A percentile compares a stretch with the other conserved stretches of the same genome.
Evolutionary conservation across 2,797 vertebrate genomes (phyloP).

Genomic region (Coreius guichenoti): DNA sequence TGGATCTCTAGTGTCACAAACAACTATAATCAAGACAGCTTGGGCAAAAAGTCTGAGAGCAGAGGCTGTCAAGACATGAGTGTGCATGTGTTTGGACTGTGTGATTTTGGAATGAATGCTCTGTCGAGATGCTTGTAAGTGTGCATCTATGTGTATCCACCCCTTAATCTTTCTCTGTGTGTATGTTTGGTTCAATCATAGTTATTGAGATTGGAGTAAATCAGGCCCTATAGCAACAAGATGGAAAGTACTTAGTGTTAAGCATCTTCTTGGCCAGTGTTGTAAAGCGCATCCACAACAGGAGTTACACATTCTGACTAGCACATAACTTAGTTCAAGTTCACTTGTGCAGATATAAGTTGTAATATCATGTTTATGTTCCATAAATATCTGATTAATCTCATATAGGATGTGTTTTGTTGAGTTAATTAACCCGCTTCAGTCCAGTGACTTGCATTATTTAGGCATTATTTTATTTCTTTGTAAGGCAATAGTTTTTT

Average conservation of each 20-base stretch:
- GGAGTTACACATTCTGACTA: background rate
- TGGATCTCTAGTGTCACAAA: conserved; percentile 61
- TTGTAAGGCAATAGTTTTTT: background rate
- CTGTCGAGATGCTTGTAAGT: background rate
- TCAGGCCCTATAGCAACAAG: background rate
- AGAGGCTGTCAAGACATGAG: conserved; percentile 24
- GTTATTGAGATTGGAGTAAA: conserved; percentile 28
- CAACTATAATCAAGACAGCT: conserved; percentile 69
- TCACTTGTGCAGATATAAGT: background rate
- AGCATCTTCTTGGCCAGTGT: conserved; percentile 10
- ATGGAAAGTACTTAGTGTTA: conserved; percentile 24
- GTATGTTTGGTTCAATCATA: conserved; percentile 21
- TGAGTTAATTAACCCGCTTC: background rate
- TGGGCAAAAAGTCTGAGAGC: conserved; percentile 60
- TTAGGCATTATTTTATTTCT: background rate
- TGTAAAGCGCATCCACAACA: background rate
- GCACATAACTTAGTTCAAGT: background rate
- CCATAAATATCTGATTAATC: background rate
- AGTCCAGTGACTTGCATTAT: background rate
- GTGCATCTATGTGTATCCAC: background rate
- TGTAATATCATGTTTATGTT: background rate
- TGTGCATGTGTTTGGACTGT: conserved; percentile 1
- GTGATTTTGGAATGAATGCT: background rate
- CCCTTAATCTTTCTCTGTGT: background rate
- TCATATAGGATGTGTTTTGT: background rate